phyloP scores from a whole-genome alignment of 2,113 vertebrate genomes.

The Pitta sordida region DNA sequence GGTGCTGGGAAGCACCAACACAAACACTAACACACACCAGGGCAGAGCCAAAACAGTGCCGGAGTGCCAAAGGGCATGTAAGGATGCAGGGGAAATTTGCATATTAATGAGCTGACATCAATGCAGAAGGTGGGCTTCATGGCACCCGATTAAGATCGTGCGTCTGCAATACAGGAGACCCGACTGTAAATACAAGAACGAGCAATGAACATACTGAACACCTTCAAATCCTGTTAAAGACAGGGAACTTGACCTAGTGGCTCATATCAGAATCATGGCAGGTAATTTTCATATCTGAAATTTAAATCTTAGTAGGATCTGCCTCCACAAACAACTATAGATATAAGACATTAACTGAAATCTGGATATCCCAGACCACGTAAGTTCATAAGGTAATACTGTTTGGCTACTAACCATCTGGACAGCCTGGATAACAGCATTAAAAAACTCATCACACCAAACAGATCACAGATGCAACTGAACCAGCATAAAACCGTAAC shows the following conservation, averaged over 20 bases:
- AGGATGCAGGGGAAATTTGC: too few species aligned
- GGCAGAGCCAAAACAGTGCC: too few species aligned
- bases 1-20: too few species aligned
- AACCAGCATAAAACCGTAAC: not conserved
- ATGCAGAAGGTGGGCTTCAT: too few species aligned
- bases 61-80: too few species aligned
- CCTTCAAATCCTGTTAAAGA: not conserved
- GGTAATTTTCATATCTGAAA: not conserved
- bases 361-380: not conserved
- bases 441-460: not conserved
- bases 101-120: too few species aligned
- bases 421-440: not conserved
- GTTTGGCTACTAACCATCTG: not conserved
- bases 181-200: too few species aligned
- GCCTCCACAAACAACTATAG: not conserved
- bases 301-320: not conserved
- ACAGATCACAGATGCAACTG: not conserved
- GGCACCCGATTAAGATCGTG: too few species aligned
- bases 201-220: not conserved
- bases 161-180: too few species aligned
- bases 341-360: not conserved
- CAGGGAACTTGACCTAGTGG: not conserved
- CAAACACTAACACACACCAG: too few species aligned
- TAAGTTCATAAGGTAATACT: not conserved
- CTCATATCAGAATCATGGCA: not conserved